These are phyloP conservation scores for Apoda limacodes DNA, from an alignment of 2,888 invertebrate genomes.

Conservation along the genomic window DNA sequence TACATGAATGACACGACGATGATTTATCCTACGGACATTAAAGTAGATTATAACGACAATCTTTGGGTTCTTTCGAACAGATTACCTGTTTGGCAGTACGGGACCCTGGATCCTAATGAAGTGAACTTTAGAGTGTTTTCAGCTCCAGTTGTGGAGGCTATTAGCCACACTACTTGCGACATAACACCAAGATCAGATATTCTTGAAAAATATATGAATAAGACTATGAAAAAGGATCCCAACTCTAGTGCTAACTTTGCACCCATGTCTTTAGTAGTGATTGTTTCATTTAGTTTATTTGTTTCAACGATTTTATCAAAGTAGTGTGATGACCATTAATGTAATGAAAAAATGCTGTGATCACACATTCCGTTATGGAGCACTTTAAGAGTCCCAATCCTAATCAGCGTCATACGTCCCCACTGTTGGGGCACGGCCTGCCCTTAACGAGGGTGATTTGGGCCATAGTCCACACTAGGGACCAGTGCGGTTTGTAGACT, in stretches of 20 bases:
- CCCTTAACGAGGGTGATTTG: no score
- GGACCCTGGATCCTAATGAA: constrained; percentile 69
- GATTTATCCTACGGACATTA: constrained; percentile 83
- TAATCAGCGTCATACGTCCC: no score
- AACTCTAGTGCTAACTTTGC: constrained; percentile 26
- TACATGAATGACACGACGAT: constrained; percentile 78
- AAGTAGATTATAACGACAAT: constrained; percentile 77
- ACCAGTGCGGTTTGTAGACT: no score
- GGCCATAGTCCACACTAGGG: no score
- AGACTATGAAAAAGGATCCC: constrained; percentile 34
- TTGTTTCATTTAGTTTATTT: constrained; percentile 30
- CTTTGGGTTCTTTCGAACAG: constrained; percentile 82
- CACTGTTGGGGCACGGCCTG: no score
- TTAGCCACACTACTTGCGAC: constrained; percentile 79
- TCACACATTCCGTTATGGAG: no score
- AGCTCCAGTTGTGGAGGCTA: constrained; percentile 76
- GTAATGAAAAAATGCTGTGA: no score
- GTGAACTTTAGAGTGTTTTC: constrained; percentile 80
- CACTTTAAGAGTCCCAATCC: no score
- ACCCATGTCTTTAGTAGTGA: constrained; percentile 26
- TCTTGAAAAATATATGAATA: constrained; percentile 63
- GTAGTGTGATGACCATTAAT: no score
- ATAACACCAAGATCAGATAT: constrained; percentile 68
- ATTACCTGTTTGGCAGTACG: constrained; percentile 78
- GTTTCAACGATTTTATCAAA: constrained; percentile 21